Evolutionary conservation across 53 echinoderm and acorn worm species (phyloP).

Genomic region (Henricia sp.): DNA sequence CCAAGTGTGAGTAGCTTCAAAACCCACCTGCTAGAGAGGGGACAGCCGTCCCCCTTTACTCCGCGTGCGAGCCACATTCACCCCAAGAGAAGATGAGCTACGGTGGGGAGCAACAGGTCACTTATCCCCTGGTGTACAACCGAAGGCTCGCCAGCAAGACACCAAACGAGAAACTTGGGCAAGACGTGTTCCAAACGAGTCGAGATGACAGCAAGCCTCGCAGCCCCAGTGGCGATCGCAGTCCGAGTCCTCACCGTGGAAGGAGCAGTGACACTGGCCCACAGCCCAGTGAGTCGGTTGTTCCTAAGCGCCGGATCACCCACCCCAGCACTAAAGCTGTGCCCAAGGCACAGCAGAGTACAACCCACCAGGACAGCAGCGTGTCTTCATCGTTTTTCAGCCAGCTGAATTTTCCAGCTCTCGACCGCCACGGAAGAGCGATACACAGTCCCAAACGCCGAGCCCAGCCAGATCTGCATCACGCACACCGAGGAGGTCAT

Average conservation of each 20-base stretch:
- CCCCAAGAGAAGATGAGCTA: not conserved
- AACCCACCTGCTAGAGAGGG: not conserved
- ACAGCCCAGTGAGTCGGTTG: slow-evolving; percentile 49
- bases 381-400: too few species aligned
- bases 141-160: not conserved
- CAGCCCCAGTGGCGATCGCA: too few species aligned
- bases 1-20: not conserved
- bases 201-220: slow-evolving; percentile 4
- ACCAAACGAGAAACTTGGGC: not conserved
- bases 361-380: slow-evolving; percentile 57
- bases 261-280: too few species aligned
- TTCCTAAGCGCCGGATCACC: slow-evolving; percentile 52
- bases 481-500: too few species aligned
- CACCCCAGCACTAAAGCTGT: slow-evolving; percentile 40
- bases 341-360: slow-evolving; percentile 50
- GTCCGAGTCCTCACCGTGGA: too few species aligned
- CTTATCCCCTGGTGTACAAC: not conserved
- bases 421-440: too few species aligned
- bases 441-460: too few species aligned
- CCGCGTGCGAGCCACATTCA: slow-evolving; percentile 6
- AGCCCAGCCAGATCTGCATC: too few species aligned
- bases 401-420: too few species aligned
- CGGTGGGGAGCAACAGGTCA: not conserved
- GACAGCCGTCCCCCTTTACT: not conserved
- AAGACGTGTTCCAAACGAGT: not conserved